Percentiles rank a stretch among this genome's conserved stretches.
phyloP scores from a whole-genome alignment of 92 coral and sea anemone species.

The Actinostola sp. region DNA sequence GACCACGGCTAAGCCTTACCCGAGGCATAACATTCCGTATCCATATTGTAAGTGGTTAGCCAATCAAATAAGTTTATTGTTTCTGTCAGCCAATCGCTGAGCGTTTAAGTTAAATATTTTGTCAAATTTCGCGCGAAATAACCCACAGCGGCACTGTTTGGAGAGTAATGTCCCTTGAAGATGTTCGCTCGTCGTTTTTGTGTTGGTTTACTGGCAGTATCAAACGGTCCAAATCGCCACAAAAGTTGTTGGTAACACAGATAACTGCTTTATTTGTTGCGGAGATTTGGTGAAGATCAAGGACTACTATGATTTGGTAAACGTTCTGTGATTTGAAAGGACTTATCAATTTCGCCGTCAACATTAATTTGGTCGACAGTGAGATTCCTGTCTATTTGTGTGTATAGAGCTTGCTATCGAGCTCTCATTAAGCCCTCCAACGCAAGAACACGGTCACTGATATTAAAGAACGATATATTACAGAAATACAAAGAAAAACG shows the following conservation, averaged over 20 bases:
- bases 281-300: background rate
- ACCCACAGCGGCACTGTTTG: too few species aligned
- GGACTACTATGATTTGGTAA: background rate
- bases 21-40: too few species aligned
- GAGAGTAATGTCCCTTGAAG: too few species aligned
- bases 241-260: background rate
- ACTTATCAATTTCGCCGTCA: background rate
- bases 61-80: too few species aligned
- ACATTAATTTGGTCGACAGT: background rate
- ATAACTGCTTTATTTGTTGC: background rate
- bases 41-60: conserved; percentile 16
- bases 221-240: background rate
- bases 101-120: too few species aligned
- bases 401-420: background rate
- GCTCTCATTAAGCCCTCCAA: background rate
- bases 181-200: too few species aligned
- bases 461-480: background rate
- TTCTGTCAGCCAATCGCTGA: too few species aligned
- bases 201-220: too few species aligned
- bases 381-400: background rate
- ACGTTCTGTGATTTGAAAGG: background rate
- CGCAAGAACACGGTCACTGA: background rate
- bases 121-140: too few species aligned
- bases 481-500: background rate
- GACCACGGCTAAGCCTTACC: too few species aligned